A percentile compares a stretch with the other conserved stretches of the same genome.
Conservation (phyloP, 2,113 vertebrate genomes). For the Hypomesus transpacificus region DNA sequence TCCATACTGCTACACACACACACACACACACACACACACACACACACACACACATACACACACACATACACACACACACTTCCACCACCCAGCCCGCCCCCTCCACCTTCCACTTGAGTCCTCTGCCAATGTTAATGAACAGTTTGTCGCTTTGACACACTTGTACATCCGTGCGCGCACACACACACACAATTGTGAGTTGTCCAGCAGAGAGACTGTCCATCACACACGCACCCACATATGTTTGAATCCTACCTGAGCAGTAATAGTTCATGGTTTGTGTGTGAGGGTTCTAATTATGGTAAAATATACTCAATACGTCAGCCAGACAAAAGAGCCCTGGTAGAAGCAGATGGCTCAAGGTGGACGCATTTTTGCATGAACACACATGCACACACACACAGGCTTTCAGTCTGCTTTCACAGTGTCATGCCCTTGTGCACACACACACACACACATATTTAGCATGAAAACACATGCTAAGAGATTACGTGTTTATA, state of each 20-base stretch:
- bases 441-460: conserved; percentile 14
- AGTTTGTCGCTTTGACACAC: conserved; percentile 21
- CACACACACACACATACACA: not conserved
- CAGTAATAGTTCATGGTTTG: not conserved
- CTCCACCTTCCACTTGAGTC: conserved; percentile 33
- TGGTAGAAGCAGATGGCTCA: conserved; percentile 35
- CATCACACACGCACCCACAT: not conserved
- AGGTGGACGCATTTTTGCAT: conserved; percentile 30
- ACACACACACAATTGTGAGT: conserved; percentile 2
- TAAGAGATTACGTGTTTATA: not conserved
- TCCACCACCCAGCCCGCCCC: conserved; percentile 5
- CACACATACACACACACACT: not conserved
- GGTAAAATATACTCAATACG: conserved; percentile 28
- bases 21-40: conserved; percentile 8
- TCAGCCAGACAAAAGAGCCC: conserved; percentile 8
- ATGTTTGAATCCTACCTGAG: not conserved
- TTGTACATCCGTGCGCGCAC: not conserved
- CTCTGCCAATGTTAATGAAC: conserved; percentile 43
- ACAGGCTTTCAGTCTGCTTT: not conserved
- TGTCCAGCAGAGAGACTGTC: not conserved
- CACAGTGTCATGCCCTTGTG: not conserved
- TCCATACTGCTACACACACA: conserved; percentile 35
- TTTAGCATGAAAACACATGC: conserved; percentile 19
- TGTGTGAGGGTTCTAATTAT: conserved; percentile 18
- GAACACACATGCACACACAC: not conserved